Evolutionary conservation across 92 coral and sea anemone genomes (phyloP), one percentile per base, ranked within the genome.

Genomic region (Heteractis magnifica): DNA sequence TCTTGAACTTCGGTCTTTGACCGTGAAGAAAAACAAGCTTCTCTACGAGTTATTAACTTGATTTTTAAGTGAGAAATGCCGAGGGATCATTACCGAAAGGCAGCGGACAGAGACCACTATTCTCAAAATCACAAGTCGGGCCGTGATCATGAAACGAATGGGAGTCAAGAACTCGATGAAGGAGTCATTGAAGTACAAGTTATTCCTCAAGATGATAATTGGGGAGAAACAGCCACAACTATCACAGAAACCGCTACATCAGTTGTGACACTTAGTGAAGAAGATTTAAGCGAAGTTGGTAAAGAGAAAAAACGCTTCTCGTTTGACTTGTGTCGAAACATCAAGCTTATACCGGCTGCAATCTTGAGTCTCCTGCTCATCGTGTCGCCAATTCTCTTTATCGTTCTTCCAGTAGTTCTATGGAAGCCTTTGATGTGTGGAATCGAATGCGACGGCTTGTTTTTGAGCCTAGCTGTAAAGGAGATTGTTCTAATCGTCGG

Each of bases 191-290:
- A 96, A 86, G 99, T 96, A 70, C 98, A 96, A 86, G 99, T 96
- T 48, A 96, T 96, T 76, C 99, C 99, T 0, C 99, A 96, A 84
- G 99, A 96, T 68, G 99, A 96, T 80, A 94, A 96, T 79, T 96
- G 99, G 99, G 99, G 99, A 12, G 99, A 96, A 79, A 96, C 99
- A 76, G 99, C 99, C 48, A 96, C 99, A 2, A 94, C 98, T 10
- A 94, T 96, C 18, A 96, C 99, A 3, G 98, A 95, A 90, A 96
- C 99, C 16, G 99, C 98, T 41, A 96, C 99, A 0, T 96, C 99
- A 21, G 90, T 96, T 23, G 98, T 94, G 1, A 96, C 98, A n/a
- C 86, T 95, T 23, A 96, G 99, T 74, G 99, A 96, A 41, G 94
- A 90, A 26, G 95, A 94, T 64, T 71, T 96, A 52, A 96, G 99